phyloP scores from a whole-genome alignment of 2,888 invertebrate species.

The Drosophila macrospina region DNA sequence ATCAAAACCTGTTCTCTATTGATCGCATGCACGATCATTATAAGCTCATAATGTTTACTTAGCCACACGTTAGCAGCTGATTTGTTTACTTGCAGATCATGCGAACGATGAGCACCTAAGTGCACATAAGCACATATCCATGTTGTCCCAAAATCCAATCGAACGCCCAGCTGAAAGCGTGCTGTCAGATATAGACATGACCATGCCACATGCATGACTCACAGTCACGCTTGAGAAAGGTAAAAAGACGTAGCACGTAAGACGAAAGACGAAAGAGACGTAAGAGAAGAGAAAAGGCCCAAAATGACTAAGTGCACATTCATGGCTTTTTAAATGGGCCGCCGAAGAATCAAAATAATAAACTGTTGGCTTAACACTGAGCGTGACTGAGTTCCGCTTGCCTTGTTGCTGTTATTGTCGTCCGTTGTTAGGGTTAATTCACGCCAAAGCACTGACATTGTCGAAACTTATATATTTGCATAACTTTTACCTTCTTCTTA shows the following conservation, averaged over 20 bases:
- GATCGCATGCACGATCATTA: conserved; percentile 37
- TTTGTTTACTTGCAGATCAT: conserved; percentile 29
- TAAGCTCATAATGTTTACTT: conserved; percentile 48
- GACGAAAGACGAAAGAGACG: conserved; percentile 37
- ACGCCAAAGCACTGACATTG: conserved; percentile 52
- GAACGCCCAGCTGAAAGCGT: conserved; percentile 16
- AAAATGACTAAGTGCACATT: conserved; percentile 76
- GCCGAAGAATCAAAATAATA: conserved; percentile 48
- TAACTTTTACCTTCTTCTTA: conserved; percentile 2
- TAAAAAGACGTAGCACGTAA: conserved; percentile 50
- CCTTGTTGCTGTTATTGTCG: conserved; percentile 19
- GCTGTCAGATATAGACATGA: conserved; percentile 21
- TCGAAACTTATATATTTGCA: conserved; percentile 24
- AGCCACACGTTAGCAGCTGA: conserved; percentile 53
- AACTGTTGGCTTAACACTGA: conserved; percentile 41
- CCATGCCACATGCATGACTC: conserved; percentile 63
- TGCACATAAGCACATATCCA: not conserved
- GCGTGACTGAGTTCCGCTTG: conserved; percentile 59
- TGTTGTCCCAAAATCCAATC: conserved; percentile 14
- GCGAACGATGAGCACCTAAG: conserved; percentile 33
- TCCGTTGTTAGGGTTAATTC: conserved; percentile 33
- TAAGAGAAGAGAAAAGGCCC: conserved; percentile 50
- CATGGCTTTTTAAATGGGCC: conserved; percentile 73
- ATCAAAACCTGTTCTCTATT: conserved; percentile 41
- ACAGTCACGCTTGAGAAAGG: conserved; percentile 59